Evolutionary conservation across 2,113 vertebrate species (phyloP).

Genomic region (Natator depressus): DNA sequence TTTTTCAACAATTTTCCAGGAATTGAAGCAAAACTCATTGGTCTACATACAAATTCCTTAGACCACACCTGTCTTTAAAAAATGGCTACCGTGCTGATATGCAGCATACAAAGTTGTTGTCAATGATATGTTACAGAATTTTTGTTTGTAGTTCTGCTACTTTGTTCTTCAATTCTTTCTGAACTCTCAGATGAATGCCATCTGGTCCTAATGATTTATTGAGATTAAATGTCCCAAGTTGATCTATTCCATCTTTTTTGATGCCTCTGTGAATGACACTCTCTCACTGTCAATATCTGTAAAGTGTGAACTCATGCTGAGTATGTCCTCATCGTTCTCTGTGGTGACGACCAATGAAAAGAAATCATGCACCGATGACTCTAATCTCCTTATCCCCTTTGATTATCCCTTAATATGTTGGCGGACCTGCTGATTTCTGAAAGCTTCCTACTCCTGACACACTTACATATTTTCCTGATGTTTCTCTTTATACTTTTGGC

Average conservation of each 20-base stretch:
- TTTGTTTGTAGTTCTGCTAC: constrained; percentile 38
- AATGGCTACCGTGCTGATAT: background rate
- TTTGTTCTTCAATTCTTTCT: background rate
- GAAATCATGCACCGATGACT: background rate
- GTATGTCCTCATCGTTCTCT: background rate
- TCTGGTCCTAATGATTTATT: constrained; percentile 47
- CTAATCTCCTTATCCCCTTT: background rate
- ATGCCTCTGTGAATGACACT: background rate
- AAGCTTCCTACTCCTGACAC: background rate
- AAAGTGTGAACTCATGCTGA: background rate
- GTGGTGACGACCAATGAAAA: background rate
- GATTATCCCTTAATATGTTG: background rate
- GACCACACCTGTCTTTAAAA: background rate
- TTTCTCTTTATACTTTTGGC: background rate
- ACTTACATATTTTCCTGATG: background rate
- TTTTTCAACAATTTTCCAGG: background rate
- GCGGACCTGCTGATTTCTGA: background rate
- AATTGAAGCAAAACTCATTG: background rate
- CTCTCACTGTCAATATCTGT: background rate
- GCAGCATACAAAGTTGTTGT: constrained; percentile 39
- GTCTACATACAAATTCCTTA: background rate
- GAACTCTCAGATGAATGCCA: constrained; percentile 40
- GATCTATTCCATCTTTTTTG: background rate
- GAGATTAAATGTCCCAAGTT: constrained; percentile 61
- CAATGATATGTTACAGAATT: constrained; percentile 27